A percentile compares a stretch with the other conserved stretches of the same genome.
These are phyloP conservation scores for Baronia brevicornis DNA, from an alignment of 2,888 invertebrate genomes.

Conservation along the genomic window DNA sequence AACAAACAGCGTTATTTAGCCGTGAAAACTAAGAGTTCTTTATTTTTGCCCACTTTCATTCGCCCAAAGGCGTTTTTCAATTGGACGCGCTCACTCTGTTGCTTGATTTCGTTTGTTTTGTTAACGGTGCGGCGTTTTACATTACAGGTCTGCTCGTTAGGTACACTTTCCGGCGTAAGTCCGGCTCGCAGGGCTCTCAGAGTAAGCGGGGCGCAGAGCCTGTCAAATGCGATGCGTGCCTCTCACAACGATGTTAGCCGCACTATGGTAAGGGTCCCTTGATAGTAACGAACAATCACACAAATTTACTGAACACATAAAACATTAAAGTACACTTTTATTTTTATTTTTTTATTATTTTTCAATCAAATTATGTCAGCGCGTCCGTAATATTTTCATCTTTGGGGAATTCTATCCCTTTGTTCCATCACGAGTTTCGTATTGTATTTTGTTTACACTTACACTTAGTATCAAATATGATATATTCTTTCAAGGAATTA, in stretches of 20 bases:
- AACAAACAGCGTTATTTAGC: constrained; percentile 41
- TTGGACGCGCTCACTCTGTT: constrained; percentile 69
- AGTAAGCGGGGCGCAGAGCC: constrained; percentile 69
- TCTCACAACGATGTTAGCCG: constrained; percentile 75
- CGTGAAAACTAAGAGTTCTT: constrained; percentile 55
- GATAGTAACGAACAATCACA: constrained; percentile 14
- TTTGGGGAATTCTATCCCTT: constrained; percentile 20
- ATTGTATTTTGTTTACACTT: no score
- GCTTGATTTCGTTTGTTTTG: constrained; percentile 65
- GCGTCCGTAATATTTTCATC: constrained; percentile 51
- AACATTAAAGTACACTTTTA: constrained; percentile 24
- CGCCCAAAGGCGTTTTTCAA: constrained; percentile 68
- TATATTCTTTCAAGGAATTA: no score
- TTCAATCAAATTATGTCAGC: no score
- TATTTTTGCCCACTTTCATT: constrained; percentile 61
- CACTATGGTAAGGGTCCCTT: constrained; percentile 63
- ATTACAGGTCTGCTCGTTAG: constrained; percentile 77
- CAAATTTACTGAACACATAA: constrained; percentile 11
- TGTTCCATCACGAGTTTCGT: no score
- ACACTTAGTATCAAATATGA: no score
- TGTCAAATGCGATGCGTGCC: constrained; percentile 75
- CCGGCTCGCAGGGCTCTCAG: constrained; percentile 72
- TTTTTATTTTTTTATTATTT: constrained; percentile 26
- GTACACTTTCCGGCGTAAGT: constrained; percentile 77
- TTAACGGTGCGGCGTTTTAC: constrained; percentile 75